Base-by-base conservation (phyloP, 2,113 vertebrate genomes). In the Pseudorectes ferrugineus region DNA sequence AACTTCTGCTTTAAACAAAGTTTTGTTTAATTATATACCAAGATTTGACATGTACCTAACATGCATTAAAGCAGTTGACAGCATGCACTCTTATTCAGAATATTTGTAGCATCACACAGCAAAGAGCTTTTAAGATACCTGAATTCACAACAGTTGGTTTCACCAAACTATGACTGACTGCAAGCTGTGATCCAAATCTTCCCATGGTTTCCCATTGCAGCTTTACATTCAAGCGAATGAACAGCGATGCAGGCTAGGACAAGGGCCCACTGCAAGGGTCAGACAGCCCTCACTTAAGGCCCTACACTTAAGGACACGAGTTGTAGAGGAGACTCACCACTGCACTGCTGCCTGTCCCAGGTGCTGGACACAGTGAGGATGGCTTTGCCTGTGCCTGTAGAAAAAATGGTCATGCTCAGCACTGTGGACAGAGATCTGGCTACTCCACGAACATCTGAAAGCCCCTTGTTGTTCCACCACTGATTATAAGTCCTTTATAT, bases 401-500 rank as follows among this genome's bases (percentile, higher is more conserved):
- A 72, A 76, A 25, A 68, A n/a, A 38, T 8, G 12, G 24, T 38
- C 11, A 0, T 28, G 22, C 45, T 88, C 31, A 77, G 28, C 49
- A n/a, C 28, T 11, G 8, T 26, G 24, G 33, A 18, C 13, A 82
- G 52, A 89, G 17, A 43, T 18, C 19, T 52, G 42, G 15, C 12
- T 79, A 12, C 21, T 83, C n/a, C 78, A 38, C 1, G 1, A 67
- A 35, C 2, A 2, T 54, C 48, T 81, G 31, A 70, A 18, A 45
- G 0, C 1, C 7, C 3, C 10, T 62, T 0, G 2, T 10, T 63
- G 43, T 82, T 82, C 33, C 14, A 6, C 22, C 18, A 9, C 9
- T 2, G 3, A 25, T 57, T 28, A 11, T 12, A 51, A 88, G 20
- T 17, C 22, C 23, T 66, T 52, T 28, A 19, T 15, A 35, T 11